Evolutionary conservation across 2,113 vertebrate species (phyloP).

Genomic region (Microcebus tavaratra): DNA sequence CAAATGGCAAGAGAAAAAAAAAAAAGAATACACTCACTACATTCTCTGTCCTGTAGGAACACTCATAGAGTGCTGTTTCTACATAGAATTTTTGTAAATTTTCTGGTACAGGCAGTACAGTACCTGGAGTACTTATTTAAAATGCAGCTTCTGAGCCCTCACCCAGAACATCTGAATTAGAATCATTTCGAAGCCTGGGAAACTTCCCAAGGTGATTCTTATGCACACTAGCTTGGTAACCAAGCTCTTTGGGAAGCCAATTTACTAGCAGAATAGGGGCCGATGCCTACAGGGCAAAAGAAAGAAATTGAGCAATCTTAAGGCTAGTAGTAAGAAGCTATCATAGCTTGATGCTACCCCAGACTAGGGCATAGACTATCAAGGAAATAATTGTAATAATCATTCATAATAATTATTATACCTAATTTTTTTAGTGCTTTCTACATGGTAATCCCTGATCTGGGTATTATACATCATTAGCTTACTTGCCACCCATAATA

Average conservation of each 20-base stretch:
- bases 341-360: neutral
- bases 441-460: neutral
- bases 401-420: neutral
- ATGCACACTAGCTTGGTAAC: neutral
- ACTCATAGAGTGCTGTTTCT: neutral
- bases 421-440: slow-evolving; percentile 17
- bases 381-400: slow-evolving; percentile 9
- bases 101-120: neutral
- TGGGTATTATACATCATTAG: neutral
- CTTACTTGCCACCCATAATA: neutral
- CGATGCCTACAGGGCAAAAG: neutral
- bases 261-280: neutral
- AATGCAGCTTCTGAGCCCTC: neutral
- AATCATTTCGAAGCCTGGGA: neutral
- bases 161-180: neutral
- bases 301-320: neutral
- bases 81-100: neutral
- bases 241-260: neutral
- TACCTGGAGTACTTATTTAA: neutral
- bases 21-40: too few relatives aligned
- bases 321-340: neutral
- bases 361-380: neutral
- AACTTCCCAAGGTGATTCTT: neutral
- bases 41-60: neutral
- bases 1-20: too few relatives aligned